Evolutionary conservation across 64 coral and sea anemone genomes (phyloP), one percentile per base, ranked within the genome.

Genomic region (Dendrophyllia cribrosa): DNA sequence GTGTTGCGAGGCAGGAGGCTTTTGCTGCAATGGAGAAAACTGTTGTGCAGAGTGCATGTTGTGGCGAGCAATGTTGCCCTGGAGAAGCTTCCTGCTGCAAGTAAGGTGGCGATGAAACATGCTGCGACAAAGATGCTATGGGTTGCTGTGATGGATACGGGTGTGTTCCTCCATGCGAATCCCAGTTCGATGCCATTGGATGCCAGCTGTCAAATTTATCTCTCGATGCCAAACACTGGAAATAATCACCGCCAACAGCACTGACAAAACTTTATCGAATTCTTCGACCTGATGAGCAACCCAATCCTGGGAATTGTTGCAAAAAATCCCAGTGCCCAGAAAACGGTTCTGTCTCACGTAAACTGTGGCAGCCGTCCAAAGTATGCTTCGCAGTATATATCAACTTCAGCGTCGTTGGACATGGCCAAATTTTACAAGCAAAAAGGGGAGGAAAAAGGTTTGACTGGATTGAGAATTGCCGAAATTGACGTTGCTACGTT

Each of bases 351-450:
- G 5, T 87, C 83, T 25, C 83, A 87, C 25, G 85, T 88, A 17
- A 88, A 88, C 70, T 88, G 85, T 15, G 85, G 85, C 5, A 73
- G 85, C 74, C 65, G 46, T 2, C 19, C 45, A 15, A 13, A 53
- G 9, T 88, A 88, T 46, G 24, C 43, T 34, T 88, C 85, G 20
- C 85, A 88, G 67, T 88, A 16, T 12, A 88, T 88, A 70, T 88
- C 85, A 43, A 88, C 83, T 24, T 50, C 83, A 51, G 43, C 65
- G 0, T 87, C 64, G 1, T 72, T 71, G 16, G 64, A 87, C 49
- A 48, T 72, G 9, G 85, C 67, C 11, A 74, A 55, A 58, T 19
- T 58, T 58, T 88, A 72, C 49, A 88, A 56, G 25, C 10, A 51
- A 59, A 55, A 52, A 14, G 85, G 85, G 6, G 11, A 88, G 67